Conservation (phyloP, 1,140 invertebrate genomes). For the Lordiphosa clarofinis region DNA sequence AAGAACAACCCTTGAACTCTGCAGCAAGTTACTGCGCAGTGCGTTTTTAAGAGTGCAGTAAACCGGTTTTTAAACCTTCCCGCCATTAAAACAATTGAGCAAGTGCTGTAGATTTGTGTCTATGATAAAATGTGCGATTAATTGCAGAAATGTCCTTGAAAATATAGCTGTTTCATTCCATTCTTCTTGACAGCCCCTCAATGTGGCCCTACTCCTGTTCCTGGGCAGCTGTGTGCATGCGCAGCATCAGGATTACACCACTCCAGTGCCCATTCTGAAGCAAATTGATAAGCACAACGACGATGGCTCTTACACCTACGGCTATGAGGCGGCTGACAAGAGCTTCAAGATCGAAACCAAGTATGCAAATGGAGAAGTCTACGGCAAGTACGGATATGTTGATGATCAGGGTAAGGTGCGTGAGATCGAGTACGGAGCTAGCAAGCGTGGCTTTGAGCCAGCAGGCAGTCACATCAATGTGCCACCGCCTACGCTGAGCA, state of each 20-base stretch:
- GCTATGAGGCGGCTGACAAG: conserved; percentile 94
- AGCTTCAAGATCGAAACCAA: conserved; percentile 95
- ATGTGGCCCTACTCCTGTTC: conserved; percentile 19
- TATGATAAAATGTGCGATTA: conserved; percentile 44
- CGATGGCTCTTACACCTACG: conserved; percentile 92
- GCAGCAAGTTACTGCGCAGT: conserved; percentile 9
- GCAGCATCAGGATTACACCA: conserved; percentile 80
- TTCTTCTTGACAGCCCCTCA: conserved; percentile 6
- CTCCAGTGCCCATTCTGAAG: conserved; percentile 90
- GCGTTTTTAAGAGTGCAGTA: conserved; percentile 25
- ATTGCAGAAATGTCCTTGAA: conserved; percentile 38
- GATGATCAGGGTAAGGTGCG: conserved; percentile 88
- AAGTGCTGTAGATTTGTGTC: conserved; percentile 32
- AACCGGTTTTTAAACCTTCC: too few relatives aligned
- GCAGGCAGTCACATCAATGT: conserved; percentile 89
- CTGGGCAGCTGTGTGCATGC: conserved; percentile 53
- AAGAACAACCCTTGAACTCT: conserved; percentile 15
- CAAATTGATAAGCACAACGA: conserved; percentile 93
- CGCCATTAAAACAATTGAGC: conserved; percentile 27
- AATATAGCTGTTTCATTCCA: conserved; percentile 12
- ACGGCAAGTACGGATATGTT: conserved; percentile 85
- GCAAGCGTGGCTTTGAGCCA: conserved; percentile 91
- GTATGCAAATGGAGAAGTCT: conserved; percentile 89
- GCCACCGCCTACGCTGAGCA: conserved; percentile 85
- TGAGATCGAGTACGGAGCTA: conserved; percentile 93